phyloP scores from a whole-genome alignment of 2,888 invertebrate genomes.

The Helleia helle region DNA sequence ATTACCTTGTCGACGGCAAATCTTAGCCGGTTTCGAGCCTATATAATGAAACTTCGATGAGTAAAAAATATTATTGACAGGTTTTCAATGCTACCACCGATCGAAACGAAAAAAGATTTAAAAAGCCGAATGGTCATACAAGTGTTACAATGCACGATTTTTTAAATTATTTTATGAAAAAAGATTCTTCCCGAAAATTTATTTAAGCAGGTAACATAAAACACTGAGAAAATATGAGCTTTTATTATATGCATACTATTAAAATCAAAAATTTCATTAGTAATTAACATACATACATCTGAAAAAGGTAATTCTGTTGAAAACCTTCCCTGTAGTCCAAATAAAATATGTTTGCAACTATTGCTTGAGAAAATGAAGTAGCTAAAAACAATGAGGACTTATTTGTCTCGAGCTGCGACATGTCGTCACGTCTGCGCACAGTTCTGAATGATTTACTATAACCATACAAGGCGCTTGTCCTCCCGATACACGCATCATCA shows the following conservation, averaged over 20 bases:
- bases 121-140: background rate
- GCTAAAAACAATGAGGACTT: slow-evolving; percentile 58
- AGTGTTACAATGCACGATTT: no score
- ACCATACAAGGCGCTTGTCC: slow-evolving; percentile 66
- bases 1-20: slow-evolving; percentile 52
- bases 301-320: no score
- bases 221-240: no score
- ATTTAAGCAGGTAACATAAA: no score
- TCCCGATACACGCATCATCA: slow-evolving; percentile 71
- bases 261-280: no score
- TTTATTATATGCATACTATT: no score
- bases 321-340: slow-evolving; percentile 24
- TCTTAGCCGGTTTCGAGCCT: slow-evolving; percentile 37
- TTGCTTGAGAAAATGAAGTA: slow-evolving; percentile 53
- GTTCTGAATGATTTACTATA: slow-evolving; percentile 68
- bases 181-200: no score
- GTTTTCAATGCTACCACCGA: background rate
- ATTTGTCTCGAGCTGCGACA: slow-evolving; percentile 61
- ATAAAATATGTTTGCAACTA: slow-evolving; percentile 34
- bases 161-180: no score
- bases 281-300: no score
- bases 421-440: slow-evolving; percentile 64
- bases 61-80: slow-evolving; percentile 31
- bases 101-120: background rate
- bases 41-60: slow-evolving; percentile 48